Evolutionary conservation across 2,888 invertebrate species (phyloP).

Genomic region (Cabera pusaria): DNA sequence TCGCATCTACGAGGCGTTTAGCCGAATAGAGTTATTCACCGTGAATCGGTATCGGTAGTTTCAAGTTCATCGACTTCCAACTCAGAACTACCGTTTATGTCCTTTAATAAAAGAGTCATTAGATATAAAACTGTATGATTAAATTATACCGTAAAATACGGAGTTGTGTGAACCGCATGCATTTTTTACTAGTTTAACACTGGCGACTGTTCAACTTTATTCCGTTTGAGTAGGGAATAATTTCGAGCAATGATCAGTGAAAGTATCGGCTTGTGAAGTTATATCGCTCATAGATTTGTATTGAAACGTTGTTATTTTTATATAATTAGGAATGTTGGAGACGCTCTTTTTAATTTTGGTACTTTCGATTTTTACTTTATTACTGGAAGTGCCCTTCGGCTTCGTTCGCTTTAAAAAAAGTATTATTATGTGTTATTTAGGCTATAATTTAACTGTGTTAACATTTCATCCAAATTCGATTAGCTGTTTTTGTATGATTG

Average conservation of each 20-base stretch:
- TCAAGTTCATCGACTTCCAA: constrained; percentile 18
- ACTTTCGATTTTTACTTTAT: too few relatives aligned
- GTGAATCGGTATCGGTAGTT: constrained; percentile 3
- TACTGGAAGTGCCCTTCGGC: too few relatives aligned
- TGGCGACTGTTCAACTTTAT: constrained; percentile 5
- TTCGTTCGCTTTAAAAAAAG: too few relatives aligned
- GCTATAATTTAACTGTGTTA: too few relatives aligned
- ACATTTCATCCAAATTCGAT: too few relatives aligned
- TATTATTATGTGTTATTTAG: too few relatives aligned
- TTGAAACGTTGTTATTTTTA: constrained; percentile 3
- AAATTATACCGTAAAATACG: constrained; percentile 24
- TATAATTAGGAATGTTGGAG: too few relatives aligned
- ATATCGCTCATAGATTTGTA: constrained; percentile 2
- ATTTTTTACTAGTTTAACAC: constrained; percentile 19
- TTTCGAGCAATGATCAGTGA: constrained; percentile 3
- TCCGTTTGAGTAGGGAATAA: not conserved
- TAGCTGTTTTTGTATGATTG: too few relatives aligned
- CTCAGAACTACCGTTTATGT: constrained; percentile 12
- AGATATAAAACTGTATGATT: constrained; percentile 21
- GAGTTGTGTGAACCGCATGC: constrained; percentile 19
- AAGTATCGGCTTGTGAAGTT: constrained; percentile 3
- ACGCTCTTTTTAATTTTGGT: too few relatives aligned
- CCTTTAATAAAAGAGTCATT: constrained; percentile 15
- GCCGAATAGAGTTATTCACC: too few relatives aligned
- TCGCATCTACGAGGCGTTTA: too few relatives aligned